Evolutionary conservation across 2,113 vertebrate species (phyloP).

Genomic region (Ibidorhyncha struthersii): DNA sequence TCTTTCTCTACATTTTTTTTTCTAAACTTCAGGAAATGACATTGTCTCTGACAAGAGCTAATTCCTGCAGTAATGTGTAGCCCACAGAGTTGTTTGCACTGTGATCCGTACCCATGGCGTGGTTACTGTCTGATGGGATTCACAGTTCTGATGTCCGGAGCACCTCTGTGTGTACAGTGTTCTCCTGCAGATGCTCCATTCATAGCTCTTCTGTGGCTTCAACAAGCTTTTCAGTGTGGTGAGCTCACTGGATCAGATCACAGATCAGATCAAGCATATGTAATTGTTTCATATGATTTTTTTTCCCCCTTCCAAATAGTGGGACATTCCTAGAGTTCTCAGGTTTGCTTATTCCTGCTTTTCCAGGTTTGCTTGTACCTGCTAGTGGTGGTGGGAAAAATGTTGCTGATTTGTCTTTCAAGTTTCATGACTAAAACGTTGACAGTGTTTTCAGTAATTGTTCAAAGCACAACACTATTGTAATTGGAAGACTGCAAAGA

Average conservation of each 20-base stretch:
- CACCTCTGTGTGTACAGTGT: fast-evolving
- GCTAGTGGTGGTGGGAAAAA: background rate
- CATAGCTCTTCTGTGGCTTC: background rate
- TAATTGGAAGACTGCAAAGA: background rate
- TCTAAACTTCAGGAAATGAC: background rate
- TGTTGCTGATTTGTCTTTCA: background rate
- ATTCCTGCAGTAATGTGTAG: background rate
- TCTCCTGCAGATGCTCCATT: background rate
- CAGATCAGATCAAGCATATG: background rate
- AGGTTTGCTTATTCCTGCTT: background rate
- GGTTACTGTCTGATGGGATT: background rate
- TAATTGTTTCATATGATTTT: background rate
- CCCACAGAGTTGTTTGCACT: background rate
- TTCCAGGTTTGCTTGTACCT: background rate
- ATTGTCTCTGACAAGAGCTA: background rate
- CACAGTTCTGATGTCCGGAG: fast-evolving
- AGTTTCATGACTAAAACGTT: background rate
- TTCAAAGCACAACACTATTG: background rate
- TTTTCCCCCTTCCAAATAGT: background rate
- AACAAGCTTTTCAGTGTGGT: background rate
- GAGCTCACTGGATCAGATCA: background rate
- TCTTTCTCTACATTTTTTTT: background rate
- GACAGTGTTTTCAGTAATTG: background rate
- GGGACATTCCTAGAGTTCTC: background rate
- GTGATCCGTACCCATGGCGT: background rate